Percentiles rank a stretch among this genome's conserved stretches.
Conservation (phyloP, 2,888 invertebrate species). For the Cataglyphis rosenhaueri region DNA sequence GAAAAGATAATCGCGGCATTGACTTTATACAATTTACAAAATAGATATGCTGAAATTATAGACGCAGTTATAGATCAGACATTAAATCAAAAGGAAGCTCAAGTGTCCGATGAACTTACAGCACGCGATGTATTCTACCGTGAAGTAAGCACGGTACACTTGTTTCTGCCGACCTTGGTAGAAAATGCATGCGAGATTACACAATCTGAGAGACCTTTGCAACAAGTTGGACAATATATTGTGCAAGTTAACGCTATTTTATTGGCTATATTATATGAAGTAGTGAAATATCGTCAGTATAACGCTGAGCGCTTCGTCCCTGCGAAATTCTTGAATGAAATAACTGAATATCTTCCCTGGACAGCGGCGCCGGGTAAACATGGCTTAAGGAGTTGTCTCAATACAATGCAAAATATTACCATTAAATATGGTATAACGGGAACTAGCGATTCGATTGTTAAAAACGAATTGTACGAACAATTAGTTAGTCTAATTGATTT, state of each 20-base stretch:
- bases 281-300: constrained; percentile 88
- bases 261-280: constrained; percentile 88
- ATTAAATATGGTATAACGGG: constrained; percentile 86
- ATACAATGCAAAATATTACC: constrained; percentile 83
- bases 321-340: constrained; percentile 78
- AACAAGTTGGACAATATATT: constrained; percentile 86
- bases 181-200: constrained; percentile 88
- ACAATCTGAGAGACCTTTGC: constrained; percentile 87
- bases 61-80: constrained; percentile 79
- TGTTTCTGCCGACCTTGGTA: constrained; percentile 88
- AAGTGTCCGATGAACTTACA: constrained; percentile 86
- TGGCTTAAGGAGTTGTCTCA: constrained; percentile 82
- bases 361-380: constrained; percentile 88
- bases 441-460: constrained; percentile 87
- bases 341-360: constrained; percentile 91
- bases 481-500: constrained; percentile 90
- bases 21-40: constrained; percentile 89
- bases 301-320: constrained; percentile 87
- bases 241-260: constrained; percentile 82
- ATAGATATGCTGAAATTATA: constrained; percentile 81
- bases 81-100: constrained; percentile 75
- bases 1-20: constrained; percentile 93
- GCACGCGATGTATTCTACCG: constrained; percentile 92
- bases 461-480: constrained; percentile 89
- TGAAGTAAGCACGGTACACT: constrained; percentile 89